Base-by-base conservation (phyloP, 2,113 vertebrate genomes). In the Choloepus hoffmanni region DNA sequence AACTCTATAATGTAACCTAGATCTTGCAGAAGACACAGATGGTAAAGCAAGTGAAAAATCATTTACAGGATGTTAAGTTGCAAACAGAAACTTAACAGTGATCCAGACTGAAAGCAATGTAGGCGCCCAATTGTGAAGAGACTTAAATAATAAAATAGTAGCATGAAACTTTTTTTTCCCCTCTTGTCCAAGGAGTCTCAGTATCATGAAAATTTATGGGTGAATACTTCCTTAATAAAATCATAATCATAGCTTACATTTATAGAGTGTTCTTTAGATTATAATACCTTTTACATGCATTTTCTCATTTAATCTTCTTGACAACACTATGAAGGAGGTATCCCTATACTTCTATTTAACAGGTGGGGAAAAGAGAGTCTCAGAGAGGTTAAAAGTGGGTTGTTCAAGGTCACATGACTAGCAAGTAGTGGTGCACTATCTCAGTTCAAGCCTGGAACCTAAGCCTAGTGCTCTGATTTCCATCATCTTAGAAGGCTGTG, bases 21-120 rank as follows among this genome's bases (percentile, higher is more conserved):
- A 92, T 95, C 95, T 93, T 90, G 50, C 28, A 90, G 88, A 83
- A 90, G 43, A 91, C 85, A 85, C 94, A 97, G 95, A 94, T 94
- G 94, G 87, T 14, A 95, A 86, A 92, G 90, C 82, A 92, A 92
- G 90, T 50, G 93, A 67, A 92, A 88, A 55, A 65, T 96, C 90
- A 92, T 92, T 87, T 90, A 88, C 85, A 95, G 96, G 88, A 85
- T 95, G 94, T 60, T 90, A 83, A 94, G 88, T 23, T 95, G 78
- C 95, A 95, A 89, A 90, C 90, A 92, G 88, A 96, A 95, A 97
- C 77, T 89, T 92, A 90, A 84, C 63, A 87, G 70, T 67, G 87
- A 90, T 91, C 92, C 85, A 93, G 92, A 90, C 77, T 62, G 82
- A 92, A 90, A 78, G 95, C 55, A 68, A 55, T 60, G 77, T 85